Percentiles rank a stretch among this genome's conserved stretches.
These are phyloP conservation scores for Poeciliopsis infans DNA, from an alignment of 2,797 vertebrate genomes.

Conservation along the genomic window DNA sequence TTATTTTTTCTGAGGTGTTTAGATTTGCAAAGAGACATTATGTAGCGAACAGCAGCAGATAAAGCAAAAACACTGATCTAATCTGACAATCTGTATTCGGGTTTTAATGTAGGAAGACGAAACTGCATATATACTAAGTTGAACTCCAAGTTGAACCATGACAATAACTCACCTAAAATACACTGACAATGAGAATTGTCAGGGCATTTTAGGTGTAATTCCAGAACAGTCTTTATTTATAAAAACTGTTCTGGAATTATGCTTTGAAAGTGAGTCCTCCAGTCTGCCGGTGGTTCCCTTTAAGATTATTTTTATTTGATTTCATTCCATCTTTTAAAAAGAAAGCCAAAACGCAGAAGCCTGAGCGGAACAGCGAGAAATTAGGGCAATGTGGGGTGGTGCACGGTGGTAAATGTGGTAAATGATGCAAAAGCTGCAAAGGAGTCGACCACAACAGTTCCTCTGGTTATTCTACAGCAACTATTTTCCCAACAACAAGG, in stretches of 20 bases:
- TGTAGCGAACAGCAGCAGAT: background rate
- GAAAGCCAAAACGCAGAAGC: background rate
- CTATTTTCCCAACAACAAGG: background rate
- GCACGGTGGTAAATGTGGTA: constrained; percentile 5
- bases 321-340: background rate
- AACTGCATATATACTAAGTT: background rate
- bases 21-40: background rate
- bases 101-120: background rate
- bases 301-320: background rate
- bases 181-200: background rate
- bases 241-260: background rate
- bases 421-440: constrained; percentile 38
- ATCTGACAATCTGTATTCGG: background rate
- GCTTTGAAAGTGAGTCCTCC: background rate
- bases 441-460: constrained; percentile 31
- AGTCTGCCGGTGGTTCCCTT: too few relatives aligned
- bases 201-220: too few relatives aligned
- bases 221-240: background rate
- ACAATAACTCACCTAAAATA: background rate
- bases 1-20: background rate
- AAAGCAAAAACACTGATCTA: background rate
- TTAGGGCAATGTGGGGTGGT: background rate
- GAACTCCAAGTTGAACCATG: background rate
- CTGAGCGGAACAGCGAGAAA: constrained; percentile 7
- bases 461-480: constrained; percentile 5